A percentile compares a stretch with the other conserved stretches of the same genome.
Conservation (phyloP, 2,888 invertebrate genomes). For the Heterodera filipjevi region DNA sequence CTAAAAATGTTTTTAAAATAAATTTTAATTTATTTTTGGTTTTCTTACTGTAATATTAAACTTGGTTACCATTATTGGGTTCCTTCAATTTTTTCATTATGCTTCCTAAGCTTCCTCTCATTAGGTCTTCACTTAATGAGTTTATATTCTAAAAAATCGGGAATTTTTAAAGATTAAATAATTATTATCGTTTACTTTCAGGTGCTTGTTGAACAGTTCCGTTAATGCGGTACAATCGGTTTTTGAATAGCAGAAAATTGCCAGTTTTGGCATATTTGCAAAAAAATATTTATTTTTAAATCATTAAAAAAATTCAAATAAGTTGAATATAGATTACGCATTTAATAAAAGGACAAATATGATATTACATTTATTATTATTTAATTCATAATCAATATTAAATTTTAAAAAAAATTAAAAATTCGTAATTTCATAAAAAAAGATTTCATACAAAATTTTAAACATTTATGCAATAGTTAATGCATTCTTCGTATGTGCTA, state of each 20-base stretch:
- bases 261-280: not conserved
- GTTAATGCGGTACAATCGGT: not conserved
- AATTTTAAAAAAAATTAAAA: not conserved
- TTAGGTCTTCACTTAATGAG: not conserved
- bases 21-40: not conserved
- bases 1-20: not conserved
- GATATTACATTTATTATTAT: no score
- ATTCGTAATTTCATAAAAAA: not conserved
- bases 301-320: not conserved
- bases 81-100: not conserved
- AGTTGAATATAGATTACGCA: no score
- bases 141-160: not conserved
- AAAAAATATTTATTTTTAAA: not conserved
- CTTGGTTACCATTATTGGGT: not conserved
- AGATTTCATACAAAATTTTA: not conserved
- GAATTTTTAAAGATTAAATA: not conserved
- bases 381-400: no score
- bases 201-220: not conserved
- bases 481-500: constrained; percentile 57
- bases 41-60: not conserved
- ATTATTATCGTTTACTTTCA: not conserved
- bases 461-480: constrained; percentile 50
- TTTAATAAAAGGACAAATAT: no score
- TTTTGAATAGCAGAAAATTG: not conserved
- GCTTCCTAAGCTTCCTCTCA: not conserved